Percentiles rank a stretch among this genome's conserved stretches.
Evolutionary conservation across 2,113 vertebrate genomes (phyloP).

Genomic region (Alosa alosa): DNA sequence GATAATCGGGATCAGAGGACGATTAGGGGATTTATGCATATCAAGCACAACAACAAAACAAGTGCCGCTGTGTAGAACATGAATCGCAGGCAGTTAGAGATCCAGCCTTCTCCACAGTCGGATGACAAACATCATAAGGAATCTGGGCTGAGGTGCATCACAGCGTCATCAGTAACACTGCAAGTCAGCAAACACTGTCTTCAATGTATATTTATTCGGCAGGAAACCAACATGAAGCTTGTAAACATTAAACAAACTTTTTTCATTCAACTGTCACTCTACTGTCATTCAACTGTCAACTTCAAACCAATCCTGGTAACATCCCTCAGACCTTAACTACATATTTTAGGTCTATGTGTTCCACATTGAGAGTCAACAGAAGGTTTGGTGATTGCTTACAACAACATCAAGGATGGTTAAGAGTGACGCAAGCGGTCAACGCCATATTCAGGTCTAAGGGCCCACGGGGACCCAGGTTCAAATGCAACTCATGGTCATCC

Average conservation of each 20-base stretch:
- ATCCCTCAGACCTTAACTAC: background rate
- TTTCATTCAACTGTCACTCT: background rate
- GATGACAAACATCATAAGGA: background rate
- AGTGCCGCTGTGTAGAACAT: background rate
- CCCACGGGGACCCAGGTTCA: no score
- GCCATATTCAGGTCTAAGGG: no score
- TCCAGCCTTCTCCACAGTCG: background rate
- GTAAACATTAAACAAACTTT: background rate
- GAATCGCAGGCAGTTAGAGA: background rate
- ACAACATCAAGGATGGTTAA: no score
- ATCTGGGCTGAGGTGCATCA: background rate
- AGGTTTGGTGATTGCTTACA: no score
- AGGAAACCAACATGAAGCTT: background rate
- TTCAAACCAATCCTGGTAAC: background rate
- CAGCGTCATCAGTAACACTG: background rate
- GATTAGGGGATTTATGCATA: slow-evolving; percentile 22
- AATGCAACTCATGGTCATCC: no score
- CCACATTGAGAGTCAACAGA: no score
- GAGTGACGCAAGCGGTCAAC: no score
- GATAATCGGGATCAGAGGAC: slow-evolving; percentile 5
- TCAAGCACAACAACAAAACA: background rate
- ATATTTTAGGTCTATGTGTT: background rate
- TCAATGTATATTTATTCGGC: background rate
- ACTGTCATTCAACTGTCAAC: background rate
- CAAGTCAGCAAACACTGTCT: background rate